phyloP scores from a whole-genome alignment of 2,113 vertebrate genomes.

The Xiphorhynchus elegans region DNA sequence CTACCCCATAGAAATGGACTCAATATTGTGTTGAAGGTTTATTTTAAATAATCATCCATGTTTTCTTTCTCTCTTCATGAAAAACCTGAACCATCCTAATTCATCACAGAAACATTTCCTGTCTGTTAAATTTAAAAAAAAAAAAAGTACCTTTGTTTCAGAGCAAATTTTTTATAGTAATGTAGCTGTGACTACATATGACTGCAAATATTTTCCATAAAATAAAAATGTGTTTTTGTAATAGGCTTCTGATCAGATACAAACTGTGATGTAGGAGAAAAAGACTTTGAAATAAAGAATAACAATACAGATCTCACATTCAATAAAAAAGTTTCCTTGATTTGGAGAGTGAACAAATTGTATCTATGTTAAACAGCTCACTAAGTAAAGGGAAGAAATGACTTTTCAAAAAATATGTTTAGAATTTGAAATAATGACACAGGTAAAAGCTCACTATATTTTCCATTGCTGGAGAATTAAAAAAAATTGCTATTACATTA shows the following conservation, averaged over 20 bases:
- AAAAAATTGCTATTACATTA: neutral
- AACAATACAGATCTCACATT: neutral
- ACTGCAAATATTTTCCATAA: neutral
- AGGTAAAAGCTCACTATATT: neutral
- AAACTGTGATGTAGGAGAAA: neutral
- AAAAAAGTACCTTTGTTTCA: neutral
- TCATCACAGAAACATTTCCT: neutral
- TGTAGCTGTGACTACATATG: neutral
- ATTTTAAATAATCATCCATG: neutral
- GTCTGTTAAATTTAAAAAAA: neutral
- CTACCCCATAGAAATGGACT: neutral
- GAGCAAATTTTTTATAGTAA: neutral
- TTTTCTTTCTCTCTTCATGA: neutral
- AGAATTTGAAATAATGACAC: neutral
- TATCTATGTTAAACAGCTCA: neutral
- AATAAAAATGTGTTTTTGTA: neutral
- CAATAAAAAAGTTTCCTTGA: neutral
- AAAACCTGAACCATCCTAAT: neutral
- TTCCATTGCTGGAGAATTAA: neutral
- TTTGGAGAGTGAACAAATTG: neutral
- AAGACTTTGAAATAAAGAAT: conserved; percentile 7
- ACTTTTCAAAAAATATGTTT: neutral
- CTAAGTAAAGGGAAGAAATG: neutral
- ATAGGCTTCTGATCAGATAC: neutral
- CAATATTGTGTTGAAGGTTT: neutral